Base-by-base conservation (phyloP, 2,113 vertebrate species). In the Mobula hypostoma region DNA sequence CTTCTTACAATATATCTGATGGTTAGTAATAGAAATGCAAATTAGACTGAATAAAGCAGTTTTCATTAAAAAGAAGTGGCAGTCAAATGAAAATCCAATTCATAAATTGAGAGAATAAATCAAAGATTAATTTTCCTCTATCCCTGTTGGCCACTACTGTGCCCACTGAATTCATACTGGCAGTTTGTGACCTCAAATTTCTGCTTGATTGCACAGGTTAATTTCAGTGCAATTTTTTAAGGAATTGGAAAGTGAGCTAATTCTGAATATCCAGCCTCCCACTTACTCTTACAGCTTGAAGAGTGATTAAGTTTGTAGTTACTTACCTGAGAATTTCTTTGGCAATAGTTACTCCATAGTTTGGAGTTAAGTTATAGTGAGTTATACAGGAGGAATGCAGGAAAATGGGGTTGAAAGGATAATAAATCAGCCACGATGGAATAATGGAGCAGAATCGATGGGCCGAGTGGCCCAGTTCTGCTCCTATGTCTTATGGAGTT, bases 1-100 rank as follows among this genome's bases (percentile, higher is more conserved):
- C 98, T 24, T 97, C 97, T 95, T 97, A 97, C 17, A 96, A 95
- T 94, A 94, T 95, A 0, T 96, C 96, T 21, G 98, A 99, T 5
- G 98, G 99, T 99, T 95, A 97, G 98, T 95, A 91, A 70, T 72
- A 5, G 7, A 74, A 48, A 56, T 93, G 24, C 8, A 74, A 93
- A 40, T 93, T 27, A 12, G 40, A 6, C 0, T 29, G 12, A 90
- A 17, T 29, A 90, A 90, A 66, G 58, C 4, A n/a, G 15, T 90
- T 32, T 15, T 9, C 24, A 29, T 48, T 93, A 56, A 48, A 27
- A 15, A 48, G 24, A 27, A 29, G 21, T 93, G 68, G 5, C 11
- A 29, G 40, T 19, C 24, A 76, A 24, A 17, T 74, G n/a, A 87
- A 61, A 85, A 58, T 32, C 61, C 85, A 88, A 48, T 74, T 19